A percentile compares a stretch with the other conserved stretches of the same genome.
Conservation (phyloP, 2,113 vertebrate genomes). For the Passer domesticus region DNA sequence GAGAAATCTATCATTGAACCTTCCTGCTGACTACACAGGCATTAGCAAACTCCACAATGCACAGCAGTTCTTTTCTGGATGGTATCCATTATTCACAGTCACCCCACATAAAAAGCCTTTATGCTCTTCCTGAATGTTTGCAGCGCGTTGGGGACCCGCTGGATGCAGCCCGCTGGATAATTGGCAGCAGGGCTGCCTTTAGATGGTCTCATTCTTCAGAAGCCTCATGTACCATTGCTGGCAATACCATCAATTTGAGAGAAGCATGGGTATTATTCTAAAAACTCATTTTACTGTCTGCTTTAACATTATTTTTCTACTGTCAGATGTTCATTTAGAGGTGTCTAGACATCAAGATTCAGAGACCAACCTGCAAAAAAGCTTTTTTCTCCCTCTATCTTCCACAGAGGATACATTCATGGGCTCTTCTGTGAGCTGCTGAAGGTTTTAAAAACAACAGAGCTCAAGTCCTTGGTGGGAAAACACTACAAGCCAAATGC, state of each 20-base stretch:
- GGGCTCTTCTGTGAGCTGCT: background rate
- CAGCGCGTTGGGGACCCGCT: background rate
- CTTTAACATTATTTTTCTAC: background rate
- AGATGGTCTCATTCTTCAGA: background rate
- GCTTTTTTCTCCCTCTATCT: background rate
- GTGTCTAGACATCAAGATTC: background rate
- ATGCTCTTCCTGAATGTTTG: background rate
- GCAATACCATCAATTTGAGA: background rate
- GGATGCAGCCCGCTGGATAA: background rate
- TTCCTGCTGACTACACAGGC: background rate
- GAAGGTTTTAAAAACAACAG: background rate
- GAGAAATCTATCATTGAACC: background rate
- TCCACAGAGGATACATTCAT: background rate
- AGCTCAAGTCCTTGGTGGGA: background rate
- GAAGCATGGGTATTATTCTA: background rate
- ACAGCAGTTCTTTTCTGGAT: background rate
- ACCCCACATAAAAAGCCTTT: slow-evolving; percentile 25
- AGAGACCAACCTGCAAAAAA: background rate
- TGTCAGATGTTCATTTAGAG: background rate
- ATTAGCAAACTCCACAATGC: background rate
- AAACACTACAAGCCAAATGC: background rate
- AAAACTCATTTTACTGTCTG: background rate
- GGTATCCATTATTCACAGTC: background rate
- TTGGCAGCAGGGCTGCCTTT: background rate
- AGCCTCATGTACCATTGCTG: background rate